Base-by-base conservation (phyloP, 1,140 invertebrate genomes). In the Luehdorfia chinensis region DNA sequence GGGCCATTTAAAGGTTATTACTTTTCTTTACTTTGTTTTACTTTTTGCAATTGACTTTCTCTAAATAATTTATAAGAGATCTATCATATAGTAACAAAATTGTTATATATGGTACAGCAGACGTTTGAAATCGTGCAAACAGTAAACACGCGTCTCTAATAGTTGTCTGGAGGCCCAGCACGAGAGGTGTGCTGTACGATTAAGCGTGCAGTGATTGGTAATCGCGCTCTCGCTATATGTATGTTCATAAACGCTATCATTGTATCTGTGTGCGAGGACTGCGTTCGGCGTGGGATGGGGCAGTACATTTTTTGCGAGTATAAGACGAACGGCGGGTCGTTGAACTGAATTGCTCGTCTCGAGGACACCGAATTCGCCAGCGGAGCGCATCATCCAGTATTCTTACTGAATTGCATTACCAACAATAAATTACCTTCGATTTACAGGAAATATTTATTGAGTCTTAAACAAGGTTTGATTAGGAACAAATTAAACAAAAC, bases 271-370 rank as follows among this genome's bases (percentile, higher is more conserved):
- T 79, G 71, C 71, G 78, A 63, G 70, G 59, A 62, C 55, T 76
- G 72, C 68, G 69, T 73, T 76, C 68, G 66, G 65, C 71, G 79
- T 78, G 77, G 78, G 77, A 75, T 67, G 79, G 66, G 66, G 54
- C 78, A 76, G 63, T 84, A 76, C 79, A 84, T 86, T 86, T 86
- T 86, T 86, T 86, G 79, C 76, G 69, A 66, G 56, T 66, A 59
- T 43, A 66, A 83, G 76, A 86, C 76, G 74, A 79, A 75, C 75
- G 70, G 55, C 55, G 55, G 75, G 75, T 77, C 71, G 58, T 70
- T 71, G 79, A 84, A 75, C 79, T 66, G 53, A 47, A 66, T 59
- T 52, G 66, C 66, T 65, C 65, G 75, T 75, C 80, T 78, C 75
- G 78, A 71, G 65, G 67, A 75, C 67, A 67, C 71, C 68, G 61